Evolutionary conservation across 2,797 vertebrate genomes (phyloP).

Genomic region (Loriculus beryllinus): DNA sequence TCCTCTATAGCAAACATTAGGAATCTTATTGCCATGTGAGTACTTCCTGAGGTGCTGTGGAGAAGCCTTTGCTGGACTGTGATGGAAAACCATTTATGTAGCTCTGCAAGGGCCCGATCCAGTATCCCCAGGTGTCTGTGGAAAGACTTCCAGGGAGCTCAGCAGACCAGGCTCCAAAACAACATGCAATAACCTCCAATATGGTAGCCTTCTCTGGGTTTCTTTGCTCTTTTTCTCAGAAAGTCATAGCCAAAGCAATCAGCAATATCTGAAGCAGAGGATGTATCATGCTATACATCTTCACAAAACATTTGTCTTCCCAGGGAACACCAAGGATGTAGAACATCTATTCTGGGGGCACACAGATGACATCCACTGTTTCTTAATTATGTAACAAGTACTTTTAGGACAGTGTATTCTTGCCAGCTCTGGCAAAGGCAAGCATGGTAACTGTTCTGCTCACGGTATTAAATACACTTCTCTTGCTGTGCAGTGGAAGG

Average conservation of each 20-base stretch:
- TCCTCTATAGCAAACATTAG: neutral
- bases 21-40: neutral
- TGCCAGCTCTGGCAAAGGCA: conserved; percentile 20
- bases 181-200: neutral
- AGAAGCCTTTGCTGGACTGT: neutral
- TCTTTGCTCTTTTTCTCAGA: neutral
- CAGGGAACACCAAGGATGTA: neutral
- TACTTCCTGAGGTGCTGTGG: neutral
- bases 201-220: neutral
- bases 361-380: neutral
- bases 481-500: neutral
- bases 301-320: neutral
- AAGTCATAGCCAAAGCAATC: neutral
- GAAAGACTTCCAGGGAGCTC: neutral
- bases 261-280: neutral
- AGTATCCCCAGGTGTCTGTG: neutral
- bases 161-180: neutral
- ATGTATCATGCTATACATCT: neutral
- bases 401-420: neutral
- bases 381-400: neutral
- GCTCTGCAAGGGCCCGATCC: neutral
- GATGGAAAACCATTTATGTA: neutral
- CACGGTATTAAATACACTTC: conserved; percentile 11
- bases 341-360: neutral
- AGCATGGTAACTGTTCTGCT: conserved; percentile 20